These are phyloP conservation scores for Alcis repandata DNA, from an alignment of 2,888 invertebrate species.

Conservation along the genomic window DNA sequence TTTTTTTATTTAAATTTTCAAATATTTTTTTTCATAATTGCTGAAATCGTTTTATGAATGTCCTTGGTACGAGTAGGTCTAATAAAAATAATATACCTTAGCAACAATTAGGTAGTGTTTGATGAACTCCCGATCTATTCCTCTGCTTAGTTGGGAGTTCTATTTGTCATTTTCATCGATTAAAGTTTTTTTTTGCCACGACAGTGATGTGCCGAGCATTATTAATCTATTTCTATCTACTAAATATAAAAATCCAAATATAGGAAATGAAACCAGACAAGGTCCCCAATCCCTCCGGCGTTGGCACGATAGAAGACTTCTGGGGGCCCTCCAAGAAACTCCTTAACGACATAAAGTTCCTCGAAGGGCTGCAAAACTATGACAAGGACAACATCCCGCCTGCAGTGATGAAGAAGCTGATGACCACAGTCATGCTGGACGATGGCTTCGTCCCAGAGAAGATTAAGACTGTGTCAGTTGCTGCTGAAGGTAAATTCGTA, in stretches of 20 bases:
- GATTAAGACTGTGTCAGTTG: constrained; percentile 94
- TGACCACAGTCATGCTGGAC: constrained; percentile 92
- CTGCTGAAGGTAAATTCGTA: constrained; percentile 97
- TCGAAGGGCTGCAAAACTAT: constrained; percentile 94
- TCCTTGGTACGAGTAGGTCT: no score
- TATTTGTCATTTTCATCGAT: neutral
- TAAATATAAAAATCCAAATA: neutral
- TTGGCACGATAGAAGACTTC: constrained; percentile 95
- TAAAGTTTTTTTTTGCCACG: no score
- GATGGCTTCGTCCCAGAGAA: constrained; percentile 97
- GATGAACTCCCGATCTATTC: no score
- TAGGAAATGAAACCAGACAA: constrained; percentile 95
- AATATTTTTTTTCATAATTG: no score
- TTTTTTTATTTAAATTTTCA: neutral
- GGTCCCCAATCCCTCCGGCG: constrained; percentile 93
- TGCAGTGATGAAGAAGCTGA: constrained; percentile 93
- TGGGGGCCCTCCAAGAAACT: constrained; percentile 97
- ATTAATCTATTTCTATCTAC: no score
- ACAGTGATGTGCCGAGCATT: no score
- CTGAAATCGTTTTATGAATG: no score
- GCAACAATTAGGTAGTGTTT: no score
- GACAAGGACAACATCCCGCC: constrained; percentile 98
- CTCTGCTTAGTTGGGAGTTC: no score
- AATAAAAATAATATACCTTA: no score
- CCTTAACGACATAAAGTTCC: constrained; percentile 96